phyloP scores from a whole-genome alignment of 2,888 invertebrate species.

The Leptinotarsa tumamoca region DNA sequence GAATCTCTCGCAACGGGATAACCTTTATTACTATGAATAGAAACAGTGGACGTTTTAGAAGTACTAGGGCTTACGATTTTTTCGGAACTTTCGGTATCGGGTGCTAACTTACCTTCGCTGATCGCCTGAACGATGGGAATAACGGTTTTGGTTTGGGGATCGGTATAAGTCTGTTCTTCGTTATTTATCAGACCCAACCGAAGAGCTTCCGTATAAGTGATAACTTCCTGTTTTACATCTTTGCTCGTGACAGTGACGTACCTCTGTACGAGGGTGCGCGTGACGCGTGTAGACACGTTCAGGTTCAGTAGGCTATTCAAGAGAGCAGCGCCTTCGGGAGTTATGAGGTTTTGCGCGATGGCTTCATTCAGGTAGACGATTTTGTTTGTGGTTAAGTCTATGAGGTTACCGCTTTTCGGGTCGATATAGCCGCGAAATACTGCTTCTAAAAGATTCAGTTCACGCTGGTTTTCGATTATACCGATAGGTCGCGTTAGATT shows the following conservation, averaged over 20 bases:
- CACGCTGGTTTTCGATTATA: conserved; percentile 79
- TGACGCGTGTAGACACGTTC: conserved; percentile 87
- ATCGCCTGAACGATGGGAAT: conserved; percentile 84
- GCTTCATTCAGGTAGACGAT: conserved; percentile 87
- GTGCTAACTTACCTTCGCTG: conserved; percentile 77
- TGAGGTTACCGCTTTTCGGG: conserved; percentile 86
- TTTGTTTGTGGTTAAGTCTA: conserved; percentile 79
- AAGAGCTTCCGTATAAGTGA: conserved; percentile 84
- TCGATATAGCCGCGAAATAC: conserved; percentile 89
- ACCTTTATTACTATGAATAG: conserved; percentile 51
- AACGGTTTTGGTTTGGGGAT: conserved; percentile 79
- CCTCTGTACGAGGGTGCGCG: conserved; percentile 85
- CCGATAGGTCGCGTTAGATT: conserved; percentile 88
- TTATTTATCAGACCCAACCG: conserved; percentile 84
- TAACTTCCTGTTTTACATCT: conserved; percentile 72
- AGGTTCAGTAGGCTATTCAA: conserved; percentile 88
- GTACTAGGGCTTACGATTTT: conserved; percentile 48
- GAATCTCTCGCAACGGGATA: conserved; percentile 37
- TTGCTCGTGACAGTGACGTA: conserved; percentile 81
- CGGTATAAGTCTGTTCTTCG: conserved; percentile 79
- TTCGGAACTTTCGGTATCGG: conserved; percentile 67
- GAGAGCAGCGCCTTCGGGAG: conserved; percentile 88
- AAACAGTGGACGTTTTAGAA: conserved; percentile 54
- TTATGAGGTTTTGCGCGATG: conserved; percentile 85
- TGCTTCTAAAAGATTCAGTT: conserved; percentile 87